Conservation (phyloP, 2,888 invertebrate species). For the Mesochorus sp. region DNA sequence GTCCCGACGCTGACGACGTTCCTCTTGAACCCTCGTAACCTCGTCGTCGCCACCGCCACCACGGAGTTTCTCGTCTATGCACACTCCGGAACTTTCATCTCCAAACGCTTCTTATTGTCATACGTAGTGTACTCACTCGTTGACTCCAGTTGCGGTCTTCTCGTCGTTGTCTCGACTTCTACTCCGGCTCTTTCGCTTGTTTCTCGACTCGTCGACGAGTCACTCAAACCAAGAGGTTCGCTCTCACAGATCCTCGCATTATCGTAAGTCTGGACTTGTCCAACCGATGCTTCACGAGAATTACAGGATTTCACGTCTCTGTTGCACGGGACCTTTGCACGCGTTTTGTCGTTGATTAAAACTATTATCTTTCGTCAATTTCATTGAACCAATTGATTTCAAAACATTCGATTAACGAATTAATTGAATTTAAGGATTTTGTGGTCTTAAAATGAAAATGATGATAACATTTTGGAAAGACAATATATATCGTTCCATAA, state of each 20-base stretch:
- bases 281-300: neutral
- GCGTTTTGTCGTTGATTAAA: neutral
- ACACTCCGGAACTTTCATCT: constrained; percentile 42
- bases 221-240: neutral
- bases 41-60: constrained; percentile 32
- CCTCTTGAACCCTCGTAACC: constrained; percentile 63
- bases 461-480: too few relatives aligned
- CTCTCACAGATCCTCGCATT: constrained; percentile 1
- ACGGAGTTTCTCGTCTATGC: constrained; percentile 32
- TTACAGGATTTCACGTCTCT: neutral
- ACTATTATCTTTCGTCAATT: too few relatives aligned
- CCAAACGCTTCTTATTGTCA: constrained; percentile 39
- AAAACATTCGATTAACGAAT: too few relatives aligned
- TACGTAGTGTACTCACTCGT: constrained; percentile 34
- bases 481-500: too few relatives aligned
- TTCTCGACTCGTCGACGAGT: constrained; percentile 24
- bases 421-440: too few relatives aligned
- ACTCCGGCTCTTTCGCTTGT: constrained; percentile 1
- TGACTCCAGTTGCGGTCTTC: constrained; percentile 20
- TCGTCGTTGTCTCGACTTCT: neutral
- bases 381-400: too few relatives aligned
- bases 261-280: neutral
- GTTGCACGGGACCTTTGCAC: constrained; percentile 14
- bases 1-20: constrained; percentile 49
- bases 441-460: too few relatives aligned